phyloP scores from a whole-genome alignment of 2,113 vertebrate species.

The Xyrauchen texanus region DNA sequence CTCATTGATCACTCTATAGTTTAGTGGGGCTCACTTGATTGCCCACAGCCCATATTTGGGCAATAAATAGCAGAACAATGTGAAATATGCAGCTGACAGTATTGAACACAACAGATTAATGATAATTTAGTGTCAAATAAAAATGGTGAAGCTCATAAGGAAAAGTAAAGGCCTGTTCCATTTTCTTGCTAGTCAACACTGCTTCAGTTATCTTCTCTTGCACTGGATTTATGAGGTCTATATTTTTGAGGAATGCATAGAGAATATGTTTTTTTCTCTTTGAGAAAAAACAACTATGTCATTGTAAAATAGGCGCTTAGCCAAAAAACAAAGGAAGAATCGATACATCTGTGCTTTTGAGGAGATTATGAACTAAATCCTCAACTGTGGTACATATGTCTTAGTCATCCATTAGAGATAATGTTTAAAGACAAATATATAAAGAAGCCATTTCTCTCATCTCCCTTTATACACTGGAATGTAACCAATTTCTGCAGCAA shows the following conservation, averaged over 20 bases:
- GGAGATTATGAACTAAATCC: slow-evolving; percentile 69
- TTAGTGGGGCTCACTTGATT: slow-evolving; percentile 10
- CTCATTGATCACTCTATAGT: slow-evolving; percentile 33
- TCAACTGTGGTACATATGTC: slow-evolving; percentile 58
- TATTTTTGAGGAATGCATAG: slow-evolving; percentile 57
- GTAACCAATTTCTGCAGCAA: not conserved
- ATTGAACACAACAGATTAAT: slow-evolving; percentile 55
- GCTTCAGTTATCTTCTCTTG: slow-evolving; percentile 56
- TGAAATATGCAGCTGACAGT: slow-evolving; percentile 39
- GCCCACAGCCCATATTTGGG: slow-evolving; percentile 21
- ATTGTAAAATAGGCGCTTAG: slow-evolving; percentile 59
- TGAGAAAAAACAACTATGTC: slow-evolving; percentile 44
- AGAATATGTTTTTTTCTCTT: slow-evolving; percentile 36
- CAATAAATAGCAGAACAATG: slow-evolving; percentile 39
- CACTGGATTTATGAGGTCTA: slow-evolving; percentile 55
- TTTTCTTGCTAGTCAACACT: slow-evolving; percentile 58
- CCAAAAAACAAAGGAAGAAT: slow-evolving; percentile 55
- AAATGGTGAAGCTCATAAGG: slow-evolving; percentile 46
- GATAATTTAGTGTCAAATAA: slow-evolving; percentile 51
- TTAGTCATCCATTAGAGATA: slow-evolving; percentile 57
- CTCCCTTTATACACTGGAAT: slow-evolving; percentile 22
- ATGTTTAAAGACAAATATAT: slow-evolving; percentile 41
- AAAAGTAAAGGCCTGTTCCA: slow-evolving; percentile 48
- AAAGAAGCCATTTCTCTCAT: slow-evolving; percentile 17
- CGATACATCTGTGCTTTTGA: slow-evolving; percentile 62